Conservation (phyloP, 2,797 vertebrate genomes). For the Cyprinodon diabolis region DNA sequence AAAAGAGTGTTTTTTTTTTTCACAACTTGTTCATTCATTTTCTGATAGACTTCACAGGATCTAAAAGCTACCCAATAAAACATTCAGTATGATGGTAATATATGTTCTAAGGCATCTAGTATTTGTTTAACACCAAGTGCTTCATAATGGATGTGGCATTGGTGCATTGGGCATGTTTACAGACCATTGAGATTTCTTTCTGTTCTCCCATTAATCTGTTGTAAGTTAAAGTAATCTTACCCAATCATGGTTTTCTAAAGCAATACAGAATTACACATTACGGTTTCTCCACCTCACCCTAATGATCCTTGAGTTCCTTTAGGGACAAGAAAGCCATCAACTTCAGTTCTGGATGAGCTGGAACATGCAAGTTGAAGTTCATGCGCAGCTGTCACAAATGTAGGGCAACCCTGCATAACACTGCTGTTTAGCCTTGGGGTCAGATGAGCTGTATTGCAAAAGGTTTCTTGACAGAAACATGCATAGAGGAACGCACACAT, state of each 20-base stretch:
- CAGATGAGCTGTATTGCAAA: conserved; percentile 44
- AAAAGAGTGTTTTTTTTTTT: too few species aligned
- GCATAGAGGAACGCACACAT: conserved; percentile 21
- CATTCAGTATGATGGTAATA: too few species aligned
- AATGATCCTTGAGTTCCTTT: conserved; percentile 45
- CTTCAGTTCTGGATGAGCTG: conserved; percentile 46
- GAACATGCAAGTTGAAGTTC: conserved; percentile 44
- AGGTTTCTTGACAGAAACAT: conserved; percentile 26
- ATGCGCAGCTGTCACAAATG: conserved; percentile 62
- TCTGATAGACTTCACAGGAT: too few species aligned
- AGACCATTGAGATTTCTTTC: background rate
- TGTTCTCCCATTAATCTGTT: conserved; percentile 34
- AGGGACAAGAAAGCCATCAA: conserved; percentile 37
- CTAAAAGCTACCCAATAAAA: too few species aligned
- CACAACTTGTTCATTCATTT: too few species aligned
- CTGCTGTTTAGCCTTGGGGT: conserved; percentile 63
- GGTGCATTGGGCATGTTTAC: background rate
- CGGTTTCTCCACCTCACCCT: conserved; percentile 46
- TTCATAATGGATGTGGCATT: too few species aligned
- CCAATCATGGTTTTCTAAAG: conserved; percentile 30
- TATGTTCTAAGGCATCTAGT: too few species aligned
- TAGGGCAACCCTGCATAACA: conserved; percentile 74
- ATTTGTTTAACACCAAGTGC: too few species aligned
- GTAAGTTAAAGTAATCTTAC: conserved; percentile 39
- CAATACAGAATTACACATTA: conserved; percentile 48